Conservation (phyloP, 1,140 invertebrate genomes). For the Drosophila virilis region DNA sequence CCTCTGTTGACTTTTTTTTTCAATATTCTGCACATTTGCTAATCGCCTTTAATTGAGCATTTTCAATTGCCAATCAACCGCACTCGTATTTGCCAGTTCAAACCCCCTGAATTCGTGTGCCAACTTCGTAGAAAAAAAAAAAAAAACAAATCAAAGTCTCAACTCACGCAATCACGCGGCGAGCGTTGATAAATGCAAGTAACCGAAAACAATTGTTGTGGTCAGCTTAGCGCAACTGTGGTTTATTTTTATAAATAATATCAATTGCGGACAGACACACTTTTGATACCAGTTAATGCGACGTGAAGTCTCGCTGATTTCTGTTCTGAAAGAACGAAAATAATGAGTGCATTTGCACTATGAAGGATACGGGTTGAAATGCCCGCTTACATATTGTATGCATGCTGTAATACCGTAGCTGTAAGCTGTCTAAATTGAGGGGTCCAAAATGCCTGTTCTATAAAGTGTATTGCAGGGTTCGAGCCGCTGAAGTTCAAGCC, state of each 20-base stretch:
- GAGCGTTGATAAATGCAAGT: constrained; percentile 28
- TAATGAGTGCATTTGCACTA: background rate
- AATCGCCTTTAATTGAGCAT: constrained; percentile 64
- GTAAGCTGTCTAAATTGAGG: too few species aligned
- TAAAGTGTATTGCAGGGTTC: too few species aligned
- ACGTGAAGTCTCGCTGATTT: constrained; percentile 4
- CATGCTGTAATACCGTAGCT: too few species aligned
- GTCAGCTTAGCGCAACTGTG: constrained; percentile 6
- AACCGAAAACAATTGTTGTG: constrained; percentile 27
- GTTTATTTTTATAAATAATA: constrained; percentile 12
- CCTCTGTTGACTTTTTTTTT: constrained; percentile 1
- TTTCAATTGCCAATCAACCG: constrained; percentile 58
- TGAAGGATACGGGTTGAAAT: background rate
- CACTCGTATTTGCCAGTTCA: constrained; percentile 12
- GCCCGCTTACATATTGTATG: too few species aligned
- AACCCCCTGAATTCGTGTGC: background rate
- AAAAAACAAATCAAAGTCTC: constrained; percentile 18
- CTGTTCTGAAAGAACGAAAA: background rate
- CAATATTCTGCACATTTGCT: constrained; percentile 14
- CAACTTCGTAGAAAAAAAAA: background rate
- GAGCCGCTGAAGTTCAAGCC: too few species aligned
- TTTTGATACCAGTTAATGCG: constrained; percentile 4
- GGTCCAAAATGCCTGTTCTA: too few species aligned
- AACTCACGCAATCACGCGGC: constrained; percentile 27
- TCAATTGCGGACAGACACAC: constrained; percentile 4